Evolutionary conservation across 2,113 vertebrate genomes (phyloP).

Genomic region (Delphinus delphis): DNA sequence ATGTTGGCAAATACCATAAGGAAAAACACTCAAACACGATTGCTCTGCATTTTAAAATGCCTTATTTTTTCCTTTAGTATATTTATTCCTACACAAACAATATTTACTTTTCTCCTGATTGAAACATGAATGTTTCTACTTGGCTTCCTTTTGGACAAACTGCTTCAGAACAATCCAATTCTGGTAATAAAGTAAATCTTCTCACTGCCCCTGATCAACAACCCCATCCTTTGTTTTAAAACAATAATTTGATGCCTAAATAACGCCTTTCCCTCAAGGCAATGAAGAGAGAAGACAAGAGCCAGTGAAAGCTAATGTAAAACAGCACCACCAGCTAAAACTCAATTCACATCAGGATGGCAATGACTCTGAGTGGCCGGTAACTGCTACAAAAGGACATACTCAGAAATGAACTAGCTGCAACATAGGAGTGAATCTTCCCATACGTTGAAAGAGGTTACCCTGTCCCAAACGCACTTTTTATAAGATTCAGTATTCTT

Average conservation of each 20-base stretch:
- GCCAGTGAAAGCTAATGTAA: not conserved
- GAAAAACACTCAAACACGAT: not conserved
- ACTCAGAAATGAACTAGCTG: not conserved
- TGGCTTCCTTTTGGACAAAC: not conserved
- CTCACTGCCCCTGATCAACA: not conserved
- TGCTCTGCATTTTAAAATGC: not conserved
- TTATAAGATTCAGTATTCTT: not conserved
- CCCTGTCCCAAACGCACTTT: not conserved
- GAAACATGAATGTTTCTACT: conserved; percentile 1
- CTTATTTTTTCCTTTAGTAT: conserved; percentile 12
- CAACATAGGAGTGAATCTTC: not conserved
- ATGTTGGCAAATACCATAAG: not conserved
- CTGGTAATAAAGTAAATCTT: conserved; percentile 27
- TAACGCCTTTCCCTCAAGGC: not conserved
- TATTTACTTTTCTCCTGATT: not conserved
- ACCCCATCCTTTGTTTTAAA: conserved; percentile 17
- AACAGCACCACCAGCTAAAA: not conserved
- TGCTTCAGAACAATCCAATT: conserved; percentile 22
- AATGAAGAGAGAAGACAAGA: not conserved
- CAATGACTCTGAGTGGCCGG: not conserved
- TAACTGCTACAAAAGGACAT: not conserved
- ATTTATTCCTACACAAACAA: conserved; percentile 30
- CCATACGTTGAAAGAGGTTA: not conserved
- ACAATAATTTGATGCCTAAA: not conserved
- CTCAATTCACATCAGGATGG: not conserved